Conservation (phyloP, 2,113 vertebrate genomes). For the Peromyscus leucopus region DNA sequence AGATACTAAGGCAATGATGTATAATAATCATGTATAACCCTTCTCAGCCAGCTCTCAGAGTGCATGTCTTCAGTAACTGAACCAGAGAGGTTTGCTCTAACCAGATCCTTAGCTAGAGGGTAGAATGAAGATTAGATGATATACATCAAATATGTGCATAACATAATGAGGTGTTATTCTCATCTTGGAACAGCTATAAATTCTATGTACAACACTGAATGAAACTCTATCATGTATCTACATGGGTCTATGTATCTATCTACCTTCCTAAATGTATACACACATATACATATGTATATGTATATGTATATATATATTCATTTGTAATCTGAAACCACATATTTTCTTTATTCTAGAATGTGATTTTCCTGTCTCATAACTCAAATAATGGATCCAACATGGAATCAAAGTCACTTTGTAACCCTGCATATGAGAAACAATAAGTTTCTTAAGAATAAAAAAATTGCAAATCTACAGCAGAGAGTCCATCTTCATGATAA, state of each 20-base stretch:
- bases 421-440: neutral
- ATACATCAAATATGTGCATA: neutral
- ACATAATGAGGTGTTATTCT: neutral
- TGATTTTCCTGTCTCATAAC: slow-evolving; percentile 35
- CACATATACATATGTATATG: neutral
- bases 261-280: neutral
- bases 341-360: slow-evolving; percentile 47
- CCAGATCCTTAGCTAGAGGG: neutral
- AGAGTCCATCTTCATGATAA: neutral
- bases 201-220: neutral
- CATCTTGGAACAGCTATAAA: neutral
- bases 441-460: neutral
- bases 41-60: neutral
- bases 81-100: neutral
- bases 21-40: neutral
- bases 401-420: fast-evolving
- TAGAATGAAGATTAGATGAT: neutral
- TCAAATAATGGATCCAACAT: neutral
- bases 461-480: neutral
- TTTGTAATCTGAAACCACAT: neutral
- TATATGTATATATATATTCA: neutral
- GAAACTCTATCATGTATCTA: neutral
- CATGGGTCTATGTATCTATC: neutral
- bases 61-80: neutral
- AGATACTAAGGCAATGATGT: neutral